Percentiles rank a stretch among this genome's conserved stretches.
Evolutionary conservation across 1,140 invertebrate species (phyloP).

Genomic region (Manduca sexta): DNA sequence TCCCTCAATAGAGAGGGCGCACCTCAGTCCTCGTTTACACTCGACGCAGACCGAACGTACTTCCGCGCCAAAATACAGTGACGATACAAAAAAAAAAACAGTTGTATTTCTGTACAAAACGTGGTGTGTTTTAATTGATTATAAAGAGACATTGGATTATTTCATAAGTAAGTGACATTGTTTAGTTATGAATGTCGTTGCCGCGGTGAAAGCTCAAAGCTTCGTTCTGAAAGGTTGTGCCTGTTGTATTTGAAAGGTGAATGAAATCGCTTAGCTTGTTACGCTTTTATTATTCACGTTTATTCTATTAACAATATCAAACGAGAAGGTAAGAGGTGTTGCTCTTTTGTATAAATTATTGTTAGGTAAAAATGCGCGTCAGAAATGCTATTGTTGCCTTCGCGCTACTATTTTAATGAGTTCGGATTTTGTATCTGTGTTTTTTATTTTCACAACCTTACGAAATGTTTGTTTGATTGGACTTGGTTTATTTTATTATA

Average conservation of each 20-base stretch:
- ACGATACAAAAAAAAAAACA: conserved; percentile 31
- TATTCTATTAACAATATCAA: no score
- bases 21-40: conserved; percentile 50
- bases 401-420: no score
- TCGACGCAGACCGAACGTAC: conserved; percentile 31
- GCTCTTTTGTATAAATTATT: no score
- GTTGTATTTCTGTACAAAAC: conserved; percentile 48
- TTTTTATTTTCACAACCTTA: not conserved
- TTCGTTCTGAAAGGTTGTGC: conserved; percentile 14
- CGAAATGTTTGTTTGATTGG: not conserved
- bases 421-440: not conserved
- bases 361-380: no score
- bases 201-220: conserved; percentile 24
- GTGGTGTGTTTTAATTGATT: conserved; percentile 52
- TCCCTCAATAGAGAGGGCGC: conserved; percentile 46
- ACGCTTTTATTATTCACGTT: no score
- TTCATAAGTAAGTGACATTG: conserved; percentile 44
- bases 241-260: conserved; percentile 26
- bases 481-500: no score
- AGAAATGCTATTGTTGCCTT: no score
- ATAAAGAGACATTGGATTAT: conserved; percentile 45
- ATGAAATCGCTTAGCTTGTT: conserved; percentile 18
- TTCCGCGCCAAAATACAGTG: conserved; percentile 30
- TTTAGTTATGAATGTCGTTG: conserved; percentile 7
- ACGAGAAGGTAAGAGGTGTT: no score